Evolutionary conservation across 2,797 vertebrate genomes (phyloP).

Genomic region (Macropodus opercularis): DNA sequence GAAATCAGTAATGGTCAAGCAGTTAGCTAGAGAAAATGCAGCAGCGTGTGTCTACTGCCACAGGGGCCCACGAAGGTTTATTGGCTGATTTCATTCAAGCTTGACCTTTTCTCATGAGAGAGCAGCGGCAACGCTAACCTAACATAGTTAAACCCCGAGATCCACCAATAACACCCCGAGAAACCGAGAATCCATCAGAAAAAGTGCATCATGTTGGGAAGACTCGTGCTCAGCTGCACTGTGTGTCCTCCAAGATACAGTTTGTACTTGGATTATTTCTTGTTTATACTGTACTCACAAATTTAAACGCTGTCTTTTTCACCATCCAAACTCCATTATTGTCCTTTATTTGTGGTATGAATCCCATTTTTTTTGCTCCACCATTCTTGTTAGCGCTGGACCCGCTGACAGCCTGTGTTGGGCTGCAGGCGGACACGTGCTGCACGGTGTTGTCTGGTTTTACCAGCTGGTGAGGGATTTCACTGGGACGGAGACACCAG

Average conservation of each 20-base stretch:
- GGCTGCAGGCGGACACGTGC: conserved; percentile 18
- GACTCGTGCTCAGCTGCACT: conserved; percentile 8
- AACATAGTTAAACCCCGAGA: conserved; percentile 43
- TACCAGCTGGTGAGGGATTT: conserved; percentile 19
- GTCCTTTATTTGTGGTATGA: not conserved
- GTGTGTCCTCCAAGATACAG: not conserved
- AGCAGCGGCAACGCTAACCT: conserved; percentile 41
- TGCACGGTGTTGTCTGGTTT: conserved; percentile 30
- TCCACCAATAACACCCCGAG: conserved; percentile 29
- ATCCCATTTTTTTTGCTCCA: conserved; percentile 5
- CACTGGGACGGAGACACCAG: conserved; percentile 9
- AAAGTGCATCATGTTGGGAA: conserved; percentile 16
- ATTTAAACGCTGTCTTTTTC: not conserved
- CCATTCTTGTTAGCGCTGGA: not conserved
- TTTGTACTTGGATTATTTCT: not conserved
- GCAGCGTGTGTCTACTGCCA: conserved; percentile 50
- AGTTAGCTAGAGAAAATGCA: conserved; percentile 47
- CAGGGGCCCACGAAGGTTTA: conserved; percentile 51
- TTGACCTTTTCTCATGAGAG: conserved; percentile 62
- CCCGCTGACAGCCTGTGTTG: conserved; percentile 12
- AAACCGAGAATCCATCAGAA: conserved; percentile 11
- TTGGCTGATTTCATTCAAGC: conserved; percentile 66
- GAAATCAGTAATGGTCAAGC: conserved; percentile 59
- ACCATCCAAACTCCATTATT: not conserved
- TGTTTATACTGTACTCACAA: conserved; percentile 5